Percentiles rank a stretch among this genome's conserved stretches.
Evolutionary conservation across 2,113 vertebrate genomes (phyloP).

Genomic region (Saguinus imperator): DNA sequence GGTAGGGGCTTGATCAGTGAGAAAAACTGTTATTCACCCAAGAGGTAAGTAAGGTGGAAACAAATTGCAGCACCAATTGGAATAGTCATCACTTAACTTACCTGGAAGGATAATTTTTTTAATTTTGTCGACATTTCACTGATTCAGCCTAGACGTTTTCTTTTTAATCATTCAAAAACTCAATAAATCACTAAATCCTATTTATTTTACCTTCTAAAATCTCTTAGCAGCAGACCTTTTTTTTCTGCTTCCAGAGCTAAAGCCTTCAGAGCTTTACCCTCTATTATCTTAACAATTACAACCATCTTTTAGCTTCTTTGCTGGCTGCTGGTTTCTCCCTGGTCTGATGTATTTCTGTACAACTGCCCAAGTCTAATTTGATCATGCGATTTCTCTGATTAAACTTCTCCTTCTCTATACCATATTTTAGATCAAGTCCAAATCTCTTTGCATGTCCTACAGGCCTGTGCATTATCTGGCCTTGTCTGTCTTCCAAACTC

Average conservation of each 20-base stretch:
- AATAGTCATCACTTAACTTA: conserved; percentile 28
- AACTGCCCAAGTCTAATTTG: neutral
- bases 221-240: neutral
- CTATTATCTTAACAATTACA: neutral
- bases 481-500: neutral
- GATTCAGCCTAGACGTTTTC: neutral
- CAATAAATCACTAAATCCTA: conserved; percentile 38
- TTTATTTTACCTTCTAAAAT: conserved; percentile 1
- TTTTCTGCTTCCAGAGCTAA: neutral
- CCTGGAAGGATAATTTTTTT: neutral
- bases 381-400: neutral
- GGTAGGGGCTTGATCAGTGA: conserved; percentile 10
- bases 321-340: neutral
- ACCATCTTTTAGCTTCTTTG: neutral
- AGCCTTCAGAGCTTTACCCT: neutral
- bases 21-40: conserved; percentile 10
- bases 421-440: neutral
- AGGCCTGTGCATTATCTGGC: neutral
- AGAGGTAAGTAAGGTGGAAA: neutral
- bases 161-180: conserved; percentile 12
- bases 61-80: conserved; percentile 45
- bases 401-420: neutral
- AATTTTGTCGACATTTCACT: conserved; percentile 41
- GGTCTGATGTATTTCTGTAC: neutral
- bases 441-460: neutral